A percentile compares a stretch with the other conserved stretches of the same genome.
Conservation (phyloP, 2,113 vertebrate species). For the Himantopus leucocephalus region DNA sequence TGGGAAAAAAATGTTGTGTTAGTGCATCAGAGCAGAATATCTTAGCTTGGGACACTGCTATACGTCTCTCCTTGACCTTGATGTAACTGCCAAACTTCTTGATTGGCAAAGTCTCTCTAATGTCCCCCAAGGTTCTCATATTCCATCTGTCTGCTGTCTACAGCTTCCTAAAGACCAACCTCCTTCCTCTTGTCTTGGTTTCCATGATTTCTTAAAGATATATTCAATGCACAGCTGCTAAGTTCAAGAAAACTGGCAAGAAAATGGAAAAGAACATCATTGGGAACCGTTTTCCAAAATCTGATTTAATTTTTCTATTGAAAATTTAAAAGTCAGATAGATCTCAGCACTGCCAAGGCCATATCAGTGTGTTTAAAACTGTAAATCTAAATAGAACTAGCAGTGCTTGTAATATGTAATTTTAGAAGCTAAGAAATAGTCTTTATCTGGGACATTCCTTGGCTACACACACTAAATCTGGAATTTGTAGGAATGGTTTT, state of each 20-base stretch:
- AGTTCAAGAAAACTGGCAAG: not conserved
- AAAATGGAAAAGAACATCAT: not conserved
- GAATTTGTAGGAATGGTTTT: not conserved
- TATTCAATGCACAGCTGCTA: not conserved
- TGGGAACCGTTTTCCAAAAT: not conserved
- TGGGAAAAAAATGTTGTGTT: not conserved
- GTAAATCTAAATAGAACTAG: not conserved
- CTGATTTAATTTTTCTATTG: not conserved
- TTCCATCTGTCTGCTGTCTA: not conserved
- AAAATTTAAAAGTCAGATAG: not conserved
- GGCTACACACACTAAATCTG: not conserved
- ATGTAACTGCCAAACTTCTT: not conserved
- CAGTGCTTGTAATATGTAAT: not conserved
- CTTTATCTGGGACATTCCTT: not conserved
- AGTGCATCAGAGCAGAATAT: not conserved
- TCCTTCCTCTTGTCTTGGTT: not conserved
- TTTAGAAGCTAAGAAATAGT: not conserved
- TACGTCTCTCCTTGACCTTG: not conserved
- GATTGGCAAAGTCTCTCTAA: not conserved
- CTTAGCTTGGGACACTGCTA: not conserved
- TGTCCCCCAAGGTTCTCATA: not conserved
- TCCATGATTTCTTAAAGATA: not conserved
- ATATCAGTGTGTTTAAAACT: not conserved
- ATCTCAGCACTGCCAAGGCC: not conserved
- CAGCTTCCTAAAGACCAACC: not conserved